A percentile compares a stretch with the other conserved stretches of the same genome.
Conservation (phyloP, 2,888 invertebrate genomes). For the Cerastis leucographa region DNA sequence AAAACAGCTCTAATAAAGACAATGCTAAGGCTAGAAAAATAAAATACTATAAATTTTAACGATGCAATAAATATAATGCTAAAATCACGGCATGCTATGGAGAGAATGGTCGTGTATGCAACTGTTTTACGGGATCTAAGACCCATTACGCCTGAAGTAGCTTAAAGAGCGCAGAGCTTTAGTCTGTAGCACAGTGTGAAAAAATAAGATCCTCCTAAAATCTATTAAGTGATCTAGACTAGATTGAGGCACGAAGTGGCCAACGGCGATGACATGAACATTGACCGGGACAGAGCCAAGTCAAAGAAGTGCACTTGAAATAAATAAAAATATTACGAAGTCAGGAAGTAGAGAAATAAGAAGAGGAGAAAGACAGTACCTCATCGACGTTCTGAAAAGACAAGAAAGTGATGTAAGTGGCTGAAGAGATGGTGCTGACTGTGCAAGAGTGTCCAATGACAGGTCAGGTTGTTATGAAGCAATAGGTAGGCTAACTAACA, state of each 20-base stretch:
- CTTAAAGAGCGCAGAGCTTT: constrained; percentile 61
- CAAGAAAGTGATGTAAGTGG: constrained; percentile 89
- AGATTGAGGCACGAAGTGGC: constrained; percentile 68
- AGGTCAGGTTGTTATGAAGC: constrained; percentile 66
- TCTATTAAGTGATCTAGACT: constrained; percentile 72
- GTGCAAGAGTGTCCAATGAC: constrained; percentile 75
- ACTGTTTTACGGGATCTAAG: constrained; percentile 54
- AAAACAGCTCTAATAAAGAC: constrained; percentile 34
- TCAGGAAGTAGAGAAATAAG: constrained; percentile 80
- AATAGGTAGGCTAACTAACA: constrained; percentile 59
- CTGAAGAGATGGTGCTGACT: constrained; percentile 79
- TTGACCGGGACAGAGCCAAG: constrained; percentile 68
- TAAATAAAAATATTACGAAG: constrained; percentile 78
- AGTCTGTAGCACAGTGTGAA: constrained; percentile 62
- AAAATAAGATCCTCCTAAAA: constrained; percentile 61
- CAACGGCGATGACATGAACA: constrained; percentile 70
- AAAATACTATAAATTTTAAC: constrained; percentile 11
- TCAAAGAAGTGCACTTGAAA: constrained; percentile 80
- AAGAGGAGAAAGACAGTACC: constrained; percentile 89
- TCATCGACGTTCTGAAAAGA: constrained; percentile 92
- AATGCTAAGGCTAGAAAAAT: constrained; percentile 43
- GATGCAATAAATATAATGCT: constrained; percentile 39
- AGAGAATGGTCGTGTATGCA: constrained; percentile 46
- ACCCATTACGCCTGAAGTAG: constrained; percentile 59
- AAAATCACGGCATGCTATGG: constrained; percentile 61